Evolutionary conservation across 1,140 invertebrate genomes (phyloP), one percentile per base, ranked within the genome.

Genomic region (Sipha flava): DNA sequence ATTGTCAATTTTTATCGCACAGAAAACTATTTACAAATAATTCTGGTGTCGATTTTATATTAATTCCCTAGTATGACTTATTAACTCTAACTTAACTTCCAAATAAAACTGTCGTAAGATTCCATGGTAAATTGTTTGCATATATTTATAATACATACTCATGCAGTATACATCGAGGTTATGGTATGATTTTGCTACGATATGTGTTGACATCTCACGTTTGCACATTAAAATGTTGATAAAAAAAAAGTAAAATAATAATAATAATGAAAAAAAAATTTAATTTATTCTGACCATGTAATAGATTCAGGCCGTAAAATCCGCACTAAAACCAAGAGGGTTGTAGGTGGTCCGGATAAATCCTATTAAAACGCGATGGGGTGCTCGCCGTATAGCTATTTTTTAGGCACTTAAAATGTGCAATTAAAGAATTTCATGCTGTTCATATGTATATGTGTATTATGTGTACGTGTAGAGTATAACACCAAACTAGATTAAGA

Each of bases 241-340:
- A 9, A 34, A 26, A 43, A 66, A 66, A 66, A 34, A 62, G 14
- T n/a, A 43, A 6, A 62, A 62, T 9, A 23, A 10, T 3, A 64
- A 37, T 14, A 64, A 21, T 34, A 23, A 23, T 0, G 5, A 12
- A 62, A 66, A 43, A 40, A 43, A 21, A 43, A 66, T n/a, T 54
- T 54, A 54, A 73, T 73, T 73, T 73, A 73, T 73, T 73, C 49
- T n/a, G n/a, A 23, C 47, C 31, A 31, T 31, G 70, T 73, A 73
- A 54, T 54, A 34, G 47, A 73, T 73, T 54, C n/a, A 23, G 31
- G 10, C 31, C 26, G 26, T 34, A 37, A 54, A 52, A 47, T 52
- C 29, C 29, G 10, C 26, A 72, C 68, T 72, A 49, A 72, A 49
- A 72, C 68, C 68, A 37, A 72, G 29, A 40, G 49, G 47, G 47